Conservation (phyloP, 2,888 invertebrate species). For the Alsophila aescularia region DNA sequence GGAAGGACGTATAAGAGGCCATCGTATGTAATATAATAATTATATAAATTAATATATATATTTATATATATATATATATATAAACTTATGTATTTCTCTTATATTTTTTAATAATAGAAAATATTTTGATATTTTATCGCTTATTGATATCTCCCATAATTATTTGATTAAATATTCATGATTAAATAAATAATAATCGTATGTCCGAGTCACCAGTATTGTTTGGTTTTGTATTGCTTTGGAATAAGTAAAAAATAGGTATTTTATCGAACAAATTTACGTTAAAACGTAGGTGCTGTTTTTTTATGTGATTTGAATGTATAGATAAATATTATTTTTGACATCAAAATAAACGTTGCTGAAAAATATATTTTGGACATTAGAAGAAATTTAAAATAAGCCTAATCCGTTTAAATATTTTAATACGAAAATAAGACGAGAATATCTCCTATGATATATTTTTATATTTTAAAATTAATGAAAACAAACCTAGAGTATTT, state of each 20-base stretch:
- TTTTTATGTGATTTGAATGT: conserved; percentile 31
- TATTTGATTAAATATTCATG: neutral
- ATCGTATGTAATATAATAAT: neutral
- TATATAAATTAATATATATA: no score
- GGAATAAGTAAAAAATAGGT: conserved; percentile 38
- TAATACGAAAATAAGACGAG: neutral
- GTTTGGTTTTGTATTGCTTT: conserved; percentile 29
- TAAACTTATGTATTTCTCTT: conserved; percentile 1
- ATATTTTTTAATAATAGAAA: conserved; percentile 1
- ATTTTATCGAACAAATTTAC: conserved; percentile 60
- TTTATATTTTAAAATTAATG: conserved; percentile 24
- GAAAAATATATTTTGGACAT: conserved; percentile 24
- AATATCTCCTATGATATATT: conserved; percentile 20
- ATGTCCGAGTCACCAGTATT: conserved; percentile 35
- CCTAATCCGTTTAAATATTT: conserved; percentile 5
- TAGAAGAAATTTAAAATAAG: conserved; percentile 4
- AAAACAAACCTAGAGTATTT: conserved; percentile 15
- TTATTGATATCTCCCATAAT: conserved; percentile 9
- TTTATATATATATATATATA: neutral
- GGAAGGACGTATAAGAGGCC: conserved; percentile 19
- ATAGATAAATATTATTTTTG: conserved; percentile 28
- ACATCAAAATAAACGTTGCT: conserved; percentile 31
- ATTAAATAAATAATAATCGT: conserved; percentile 7
- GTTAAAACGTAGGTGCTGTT: conserved; percentile 63
- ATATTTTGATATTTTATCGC: conserved; percentile 3